Base-by-base conservation (phyloP, 2,797 vertebrate genomes). In the Epinephelus malabaricus region DNA sequence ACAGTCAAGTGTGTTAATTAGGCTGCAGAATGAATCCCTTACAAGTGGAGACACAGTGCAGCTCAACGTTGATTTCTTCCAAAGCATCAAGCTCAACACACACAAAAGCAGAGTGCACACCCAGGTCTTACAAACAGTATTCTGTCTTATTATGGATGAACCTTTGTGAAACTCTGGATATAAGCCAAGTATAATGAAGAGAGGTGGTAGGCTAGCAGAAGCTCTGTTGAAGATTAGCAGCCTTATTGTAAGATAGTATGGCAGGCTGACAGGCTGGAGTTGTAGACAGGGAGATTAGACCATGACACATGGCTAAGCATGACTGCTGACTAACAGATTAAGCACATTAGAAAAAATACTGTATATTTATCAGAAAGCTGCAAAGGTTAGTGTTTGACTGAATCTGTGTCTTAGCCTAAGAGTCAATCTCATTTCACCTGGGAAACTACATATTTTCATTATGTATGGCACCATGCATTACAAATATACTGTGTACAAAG, bases 181-280 rank as follows among this genome's bases (percentile, higher is more conserved):
- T 11, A 23, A 65, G 75, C 82, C 83, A 86, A 78, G 40, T 46
- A 76, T 68, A 12, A 60, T 73, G 40, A 80, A 83, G 88, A 82
- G 59, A 84, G 23, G 61, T 51, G 60, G 68, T 27, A 85, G 34
- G 34, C 34, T 34, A 7, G 74, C 40, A 82, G 25, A 70, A 58
- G 73, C 73, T 71, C 50, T 71, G 50, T 72, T 59, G 63, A 77
- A 73, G 76, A 81, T 86, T 70, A 86, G 68, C 67, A 71, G 84
- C 56, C 46, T 74, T 73, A 77, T 54, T 70, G 43, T 76, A 60
- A 61, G 38, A 30, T 53, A 69, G 25, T 53, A 81, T 77, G 68
- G 65, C 80, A 77, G 63, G 49, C 69, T 73, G 84, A 77, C 84
- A 86, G 78, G 67, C 62, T 61, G 82, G 78, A 89, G 65, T 73